These are phyloP conservation scores for Tipula confusa DNA, from an alignment of 2,888 invertebrate species.

Conservation along the genomic window DNA sequence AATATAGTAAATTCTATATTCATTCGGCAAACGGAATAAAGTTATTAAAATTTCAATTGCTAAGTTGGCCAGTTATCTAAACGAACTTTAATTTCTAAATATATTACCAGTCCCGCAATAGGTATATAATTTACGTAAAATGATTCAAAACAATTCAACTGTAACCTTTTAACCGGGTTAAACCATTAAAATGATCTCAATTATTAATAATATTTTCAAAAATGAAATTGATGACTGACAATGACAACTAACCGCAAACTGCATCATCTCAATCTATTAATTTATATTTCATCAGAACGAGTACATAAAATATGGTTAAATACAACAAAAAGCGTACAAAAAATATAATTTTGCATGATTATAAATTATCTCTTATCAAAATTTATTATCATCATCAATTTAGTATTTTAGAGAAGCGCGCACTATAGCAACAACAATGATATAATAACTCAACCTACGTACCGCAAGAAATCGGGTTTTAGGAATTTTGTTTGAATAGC, in stretches of 20 bases:
- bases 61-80: too few species aligned
- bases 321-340: neutral
- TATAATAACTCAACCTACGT: neutral
- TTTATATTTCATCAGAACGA: neutral
- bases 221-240: neutral
- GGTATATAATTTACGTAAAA: too few species aligned
- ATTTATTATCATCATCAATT: conserved; percentile 20
- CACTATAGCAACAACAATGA: neutral
- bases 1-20: too few species aligned
- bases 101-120: too few species aligned
- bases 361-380: conserved; percentile 9
- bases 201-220: neutral
- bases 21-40: too few species aligned
- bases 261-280: neutral
- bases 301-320: neutral
- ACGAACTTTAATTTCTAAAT: too few species aligned
- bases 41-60: too few species aligned
- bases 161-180: too few species aligned
- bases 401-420: neutral
- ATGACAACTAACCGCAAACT: neutral
- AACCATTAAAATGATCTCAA: neutral
- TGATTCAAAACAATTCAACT: too few species aligned
- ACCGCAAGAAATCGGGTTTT: neutral
- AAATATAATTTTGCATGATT: neutral
- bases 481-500: neutral